Base-by-base conservation (phyloP, 2,113 vertebrate species). In the Pitta sordida region DNA sequence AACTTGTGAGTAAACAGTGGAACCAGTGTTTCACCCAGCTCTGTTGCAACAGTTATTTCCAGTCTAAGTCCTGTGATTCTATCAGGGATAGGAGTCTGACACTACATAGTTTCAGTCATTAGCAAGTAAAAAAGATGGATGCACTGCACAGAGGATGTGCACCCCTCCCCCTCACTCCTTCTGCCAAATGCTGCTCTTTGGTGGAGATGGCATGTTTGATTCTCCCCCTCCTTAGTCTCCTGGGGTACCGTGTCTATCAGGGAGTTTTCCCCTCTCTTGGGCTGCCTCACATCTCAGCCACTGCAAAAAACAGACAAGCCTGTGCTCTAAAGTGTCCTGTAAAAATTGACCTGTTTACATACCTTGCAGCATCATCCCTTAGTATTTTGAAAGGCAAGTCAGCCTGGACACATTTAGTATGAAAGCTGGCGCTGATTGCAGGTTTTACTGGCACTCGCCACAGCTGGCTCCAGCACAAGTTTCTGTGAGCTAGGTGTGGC, bases 401-500 rank as follows among this genome's bases (percentile, higher is more conserved):
- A 80, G 49, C 62, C 37, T 22, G 30, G 34, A 51, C 63, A 30
- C 65, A 48, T 84, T 37, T 13, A 56, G 21, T 27, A 43, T 56
- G 67, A 84, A 52, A 78, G 53, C 59, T 64, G 63, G 56, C 74
- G 36, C 53, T 48, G 46, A 81, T 59, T 88, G 58, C 76, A 56
- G 36, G 76, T 83, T 88, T 55, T 88, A 90, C 32, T 87, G 53
- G 67, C 83, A 6, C 34, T 83, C 63, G 43, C 70, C 76, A 65
- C 39, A 64, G 51, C 75, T 95, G 83, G 90, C 86, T 52, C 52
- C 3, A 5, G 9, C 53, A 26, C 39, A 94, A 90, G 94, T 96
- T 96, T 96, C 93, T 96, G 55, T 93, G 75, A 96, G 70, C 27
- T 68, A 91, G 93, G 93, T 92, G 92, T 48, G 88, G 83, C 88